Percentiles rank a stretch among this genome's conserved stretches.
Conservation (phyloP, 2,113 vertebrate genomes). For the Notarius quadriscutis region DNA sequence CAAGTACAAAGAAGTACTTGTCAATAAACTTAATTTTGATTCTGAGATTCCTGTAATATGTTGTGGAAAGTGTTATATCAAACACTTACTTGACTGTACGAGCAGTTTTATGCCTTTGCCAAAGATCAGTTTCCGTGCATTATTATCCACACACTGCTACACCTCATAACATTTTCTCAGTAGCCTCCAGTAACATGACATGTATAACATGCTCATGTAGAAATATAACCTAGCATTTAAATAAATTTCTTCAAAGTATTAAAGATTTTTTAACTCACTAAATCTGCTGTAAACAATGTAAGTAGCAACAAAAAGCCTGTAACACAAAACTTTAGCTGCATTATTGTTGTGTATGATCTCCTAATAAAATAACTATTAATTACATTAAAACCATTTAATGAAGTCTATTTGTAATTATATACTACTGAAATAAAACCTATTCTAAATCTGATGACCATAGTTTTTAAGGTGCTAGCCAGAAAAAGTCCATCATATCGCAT, state of each 20-base stretch:
- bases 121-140: too few species aligned
- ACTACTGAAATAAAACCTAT: too few species aligned
- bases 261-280: neutral
- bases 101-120: neutral
- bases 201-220: slow-evolving; percentile 42
- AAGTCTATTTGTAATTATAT: neutral
- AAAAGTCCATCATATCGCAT: neutral
- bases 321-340: neutral
- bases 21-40: too few species aligned
- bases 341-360: neutral
- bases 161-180: neutral
- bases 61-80: neutral
- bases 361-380: neutral
- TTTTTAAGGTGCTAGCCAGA: neutral
- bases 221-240: neutral
- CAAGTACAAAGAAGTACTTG: too few species aligned
- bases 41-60: neutral
- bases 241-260: neutral
- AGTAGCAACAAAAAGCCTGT: neutral
- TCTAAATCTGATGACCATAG: neutral
- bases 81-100: neutral
- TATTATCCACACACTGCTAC: slow-evolving; percentile 42
- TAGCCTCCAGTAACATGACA: neutral
- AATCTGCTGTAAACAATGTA: neutral
- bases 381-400: neutral